Conservation (phyloP, 2,113 vertebrate genomes). For the Paralichthys olivaceus region DNA sequence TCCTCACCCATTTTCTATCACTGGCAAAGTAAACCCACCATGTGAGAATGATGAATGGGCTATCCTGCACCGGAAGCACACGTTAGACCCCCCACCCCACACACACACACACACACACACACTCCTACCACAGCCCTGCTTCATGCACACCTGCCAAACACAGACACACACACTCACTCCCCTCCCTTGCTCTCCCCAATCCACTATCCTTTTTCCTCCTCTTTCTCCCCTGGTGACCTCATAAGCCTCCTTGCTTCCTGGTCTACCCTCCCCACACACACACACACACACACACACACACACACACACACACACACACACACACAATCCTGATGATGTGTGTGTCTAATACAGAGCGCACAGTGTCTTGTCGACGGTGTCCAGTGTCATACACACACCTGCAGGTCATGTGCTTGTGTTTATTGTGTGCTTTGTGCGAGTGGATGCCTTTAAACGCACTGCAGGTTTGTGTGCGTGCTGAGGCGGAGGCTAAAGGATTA, state of each 20-base stretch:
- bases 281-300: constrained; percentile 26
- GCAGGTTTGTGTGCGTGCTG: constrained; percentile 3
- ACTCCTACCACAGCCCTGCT: constrained; percentile 43
- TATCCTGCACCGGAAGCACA: constrained; percentile 77
- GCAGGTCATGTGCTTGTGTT: constrained; percentile 49
- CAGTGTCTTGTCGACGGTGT: constrained; percentile 51
- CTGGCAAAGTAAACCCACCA: constrained; percentile 80
- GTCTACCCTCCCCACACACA: constrained; percentile 52
- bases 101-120: constrained; percentile 35
- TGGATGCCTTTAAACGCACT: constrained; percentile 19
- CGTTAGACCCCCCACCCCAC: constrained; percentile 70
- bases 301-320: constrained; percentile 23
- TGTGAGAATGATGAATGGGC: constrained; percentile 83
- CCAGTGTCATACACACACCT: constrained; percentile 56
- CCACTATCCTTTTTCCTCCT: constrained; percentile 50
- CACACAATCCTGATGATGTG: constrained; percentile 29
- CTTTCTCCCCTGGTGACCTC: constrained; percentile 67
- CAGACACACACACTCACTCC: constrained; percentile 46
- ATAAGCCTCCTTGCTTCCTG: constrained; percentile 70
- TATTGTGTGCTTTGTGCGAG: constrained; percentile 33
- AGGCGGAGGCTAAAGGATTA: not conserved
- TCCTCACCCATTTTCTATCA: constrained; percentile 75
- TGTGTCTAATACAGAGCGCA: constrained; percentile 40
- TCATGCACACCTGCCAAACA: constrained; percentile 48
- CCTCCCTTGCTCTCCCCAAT: constrained; percentile 35